These are phyloP conservation scores for Sebastes itinus DNA, from an alignment of 2,797 vertebrate genomes.

Conservation along the genomic window DNA sequence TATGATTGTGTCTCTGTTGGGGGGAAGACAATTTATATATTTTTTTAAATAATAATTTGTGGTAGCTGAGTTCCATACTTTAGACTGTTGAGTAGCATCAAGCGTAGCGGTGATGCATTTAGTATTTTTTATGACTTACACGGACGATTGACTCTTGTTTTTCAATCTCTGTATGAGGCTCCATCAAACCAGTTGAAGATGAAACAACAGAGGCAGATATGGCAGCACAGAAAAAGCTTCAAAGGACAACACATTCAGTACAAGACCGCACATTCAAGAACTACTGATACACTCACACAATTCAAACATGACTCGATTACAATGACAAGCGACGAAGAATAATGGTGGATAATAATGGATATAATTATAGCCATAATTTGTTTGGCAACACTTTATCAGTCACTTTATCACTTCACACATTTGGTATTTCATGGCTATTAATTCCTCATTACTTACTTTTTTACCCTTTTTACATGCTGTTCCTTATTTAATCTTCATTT, in stretches of 20 bases:
- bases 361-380: conserved; percentile 13
- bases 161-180: conserved; percentile 6
- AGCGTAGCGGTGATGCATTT: not conserved
- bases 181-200: conserved; percentile 11
- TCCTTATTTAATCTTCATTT: not conserved
- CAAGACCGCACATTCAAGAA: not conserved
- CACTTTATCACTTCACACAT: conserved; percentile 3
- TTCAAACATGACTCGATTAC: not conserved
- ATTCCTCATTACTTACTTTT: not conserved
- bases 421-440: conserved; percentile 3
- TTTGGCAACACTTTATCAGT: conserved; percentile 1
- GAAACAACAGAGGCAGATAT: not conserved
- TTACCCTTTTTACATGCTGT: not conserved
- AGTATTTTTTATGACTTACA: conserved; percentile 8
- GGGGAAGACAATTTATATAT: conserved; percentile 26
- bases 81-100: not conserved
- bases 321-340: not conserved
- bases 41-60: conserved; percentile 25
- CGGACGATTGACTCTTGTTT: conserved; percentile 33
- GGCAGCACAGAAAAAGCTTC: not conserved
- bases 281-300: not conserved
- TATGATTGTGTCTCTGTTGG: conserved; percentile 32
- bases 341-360: conserved; percentile 2
- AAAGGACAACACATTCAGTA: not conserved
- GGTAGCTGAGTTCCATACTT: not conserved